Evolutionary conservation across 1,140 invertebrate genomes (phyloP).

Genomic region (Muscidifurax raptorellus): DNA sequence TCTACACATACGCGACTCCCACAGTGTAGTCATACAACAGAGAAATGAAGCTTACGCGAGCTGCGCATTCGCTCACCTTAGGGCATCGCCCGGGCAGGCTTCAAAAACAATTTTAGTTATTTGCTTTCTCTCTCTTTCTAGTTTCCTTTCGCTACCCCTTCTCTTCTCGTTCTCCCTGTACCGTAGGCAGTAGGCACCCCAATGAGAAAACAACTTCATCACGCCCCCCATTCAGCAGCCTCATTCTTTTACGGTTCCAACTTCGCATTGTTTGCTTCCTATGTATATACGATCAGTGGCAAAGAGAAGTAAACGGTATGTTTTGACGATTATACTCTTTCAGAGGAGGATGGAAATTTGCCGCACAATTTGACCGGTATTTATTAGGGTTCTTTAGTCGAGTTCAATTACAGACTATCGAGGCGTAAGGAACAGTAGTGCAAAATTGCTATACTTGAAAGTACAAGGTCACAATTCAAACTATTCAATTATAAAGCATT

Average conservation of each 20-base stretch:
- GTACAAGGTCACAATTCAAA: background rate
- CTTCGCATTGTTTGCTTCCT: background rate
- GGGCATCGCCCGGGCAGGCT: background rate
- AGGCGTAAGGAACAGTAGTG: background rate
- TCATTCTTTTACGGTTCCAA: background rate
- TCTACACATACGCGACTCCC: background rate
- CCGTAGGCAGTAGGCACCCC: background rate
- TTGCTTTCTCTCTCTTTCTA: conserved; percentile 3
- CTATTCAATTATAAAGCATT: background rate
- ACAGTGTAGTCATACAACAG: background rate
- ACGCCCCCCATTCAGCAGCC: background rate
- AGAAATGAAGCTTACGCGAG: background rate
- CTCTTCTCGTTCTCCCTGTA: background rate
- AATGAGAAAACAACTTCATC: conserved; percentile 22
- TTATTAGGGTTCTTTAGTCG: background rate
- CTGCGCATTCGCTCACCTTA: background rate
- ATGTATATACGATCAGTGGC: background rate
- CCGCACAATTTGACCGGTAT: background rate
- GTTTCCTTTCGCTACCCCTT: background rate
- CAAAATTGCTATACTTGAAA: background rate
- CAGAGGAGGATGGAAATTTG: background rate
- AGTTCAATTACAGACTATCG: background rate
- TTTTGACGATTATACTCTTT: background rate
- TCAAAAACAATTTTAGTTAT: conserved; percentile 20
- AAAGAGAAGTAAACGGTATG: background rate